Base-by-base conservation (phyloP, 2,888 invertebrate genomes). In the Anagyrus pseudococci region DNA sequence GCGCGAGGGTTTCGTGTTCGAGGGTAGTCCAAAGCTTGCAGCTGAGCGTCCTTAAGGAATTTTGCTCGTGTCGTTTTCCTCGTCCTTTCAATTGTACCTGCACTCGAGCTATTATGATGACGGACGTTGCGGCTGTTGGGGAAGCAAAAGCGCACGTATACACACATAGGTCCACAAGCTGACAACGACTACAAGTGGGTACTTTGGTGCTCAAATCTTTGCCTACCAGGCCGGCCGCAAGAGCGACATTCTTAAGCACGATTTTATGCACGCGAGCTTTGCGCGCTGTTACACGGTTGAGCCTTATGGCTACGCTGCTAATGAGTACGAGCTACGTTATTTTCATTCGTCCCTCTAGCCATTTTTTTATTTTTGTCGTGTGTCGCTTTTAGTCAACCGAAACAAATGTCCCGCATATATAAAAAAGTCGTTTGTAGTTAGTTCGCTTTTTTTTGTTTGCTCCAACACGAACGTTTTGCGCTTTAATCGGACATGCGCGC, bases 231-330 rank as follows among this genome's bases (percentile, higher is more conserved):
- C 4, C n/a, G 4, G 4, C 41, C 41, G n/a, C 22, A 3, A 17
- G 8, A 47, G 46, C 48, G 41, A 48, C 60, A 54, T 60, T 48
- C 60, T 60, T 54, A 22, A 60, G 60, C 54, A 29, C 48, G 54
- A 60, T 41, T 54, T 48, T 58, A 44, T 44, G 41, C 50, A 56
- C 53, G 72, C 67, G 67, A 58, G 65, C 62, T 56, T 52, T 54
- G 49, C 46, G 40, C 25, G 33, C 62, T 20, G 26, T 26, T 66
- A 73, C 74, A 70, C 71, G 72, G 73, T 74, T 29, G 29, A 7
- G 6, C 29, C 69, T 75, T 75, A 71, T 60, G 25, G 25, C 13
- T 6, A 13, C 17, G 4, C 48, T 48, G 41, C 70, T 64, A 69
- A 67, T 63, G 65, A 63, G 53, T 19, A 48, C 56, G 65, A 50